A percentile compares a stretch with the other conserved stretches of the same genome.
phyloP scores from a whole-genome alignment of 2,113 vertebrate species.

The Mormyrus lacerda region DNA sequence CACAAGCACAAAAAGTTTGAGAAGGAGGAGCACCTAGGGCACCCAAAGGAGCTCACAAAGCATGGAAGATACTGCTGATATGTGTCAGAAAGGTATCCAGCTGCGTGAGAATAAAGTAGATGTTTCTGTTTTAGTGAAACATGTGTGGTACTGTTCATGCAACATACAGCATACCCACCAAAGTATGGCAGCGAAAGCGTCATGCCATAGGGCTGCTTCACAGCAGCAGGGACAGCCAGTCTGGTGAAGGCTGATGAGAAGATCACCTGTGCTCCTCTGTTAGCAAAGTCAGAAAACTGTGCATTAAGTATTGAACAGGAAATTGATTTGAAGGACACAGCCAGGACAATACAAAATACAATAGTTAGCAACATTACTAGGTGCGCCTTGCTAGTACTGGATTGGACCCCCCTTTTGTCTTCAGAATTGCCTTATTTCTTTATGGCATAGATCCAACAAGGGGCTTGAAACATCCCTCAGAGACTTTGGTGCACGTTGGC shows the following conservation, averaged over 20 bases:
- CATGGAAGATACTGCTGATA: background rate
- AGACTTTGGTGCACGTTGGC: background rate
- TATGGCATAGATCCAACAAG: background rate
- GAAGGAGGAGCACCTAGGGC: background rate
- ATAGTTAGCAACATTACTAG: background rate
- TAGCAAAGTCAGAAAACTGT: background rate
- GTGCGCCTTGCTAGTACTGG: background rate
- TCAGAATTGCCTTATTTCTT: background rate
- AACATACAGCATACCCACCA: background rate
- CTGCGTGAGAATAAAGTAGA: background rate
- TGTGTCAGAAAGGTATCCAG: background rate
- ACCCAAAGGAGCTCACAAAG: background rate
- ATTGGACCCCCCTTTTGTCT: background rate
- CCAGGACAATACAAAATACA: background rate
- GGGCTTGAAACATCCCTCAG: background rate
- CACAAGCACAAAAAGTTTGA: background rate
- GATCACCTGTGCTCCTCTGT: background rate
- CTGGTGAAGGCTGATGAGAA: background rate
- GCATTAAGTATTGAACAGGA: background rate
- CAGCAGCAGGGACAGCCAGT: background rate
- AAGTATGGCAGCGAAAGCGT: background rate
- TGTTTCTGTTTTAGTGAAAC: background rate
- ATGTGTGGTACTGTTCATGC: background rate
- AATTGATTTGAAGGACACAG: background rate
- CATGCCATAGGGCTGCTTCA: background rate